A percentile compares a stretch with the other conserved stretches of the same genome.
These are phyloP conservation scores for Drosophila nebulosa DNA, from an alignment of 1,140 invertebrate species.

Conservation along the genomic window DNA sequence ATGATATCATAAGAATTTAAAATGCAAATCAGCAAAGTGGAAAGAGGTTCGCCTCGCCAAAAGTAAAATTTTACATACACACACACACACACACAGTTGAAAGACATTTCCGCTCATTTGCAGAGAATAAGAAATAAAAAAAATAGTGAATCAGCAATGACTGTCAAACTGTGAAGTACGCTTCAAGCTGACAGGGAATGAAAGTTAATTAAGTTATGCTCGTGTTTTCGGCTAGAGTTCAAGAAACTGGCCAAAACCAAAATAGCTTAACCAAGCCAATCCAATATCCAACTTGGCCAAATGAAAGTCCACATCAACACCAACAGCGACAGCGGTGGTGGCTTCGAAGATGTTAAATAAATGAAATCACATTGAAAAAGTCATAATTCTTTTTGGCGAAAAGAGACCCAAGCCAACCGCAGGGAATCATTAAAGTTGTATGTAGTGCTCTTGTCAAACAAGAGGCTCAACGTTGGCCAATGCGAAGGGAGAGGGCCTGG, in stretches of 20 bases:
- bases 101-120: slow-evolving; percentile 25
- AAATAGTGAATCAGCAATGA: slow-evolving; percentile 12
- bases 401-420: slow-evolving; percentile 36
- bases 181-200: slow-evolving; percentile 39
- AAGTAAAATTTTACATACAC: neutral
- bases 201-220: slow-evolving; percentile 72
- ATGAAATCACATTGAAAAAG: slow-evolving; percentile 75
- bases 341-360: slow-evolving; percentile 47
- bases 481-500: slow-evolving; percentile 9
- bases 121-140: neutral
- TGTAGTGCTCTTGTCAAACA: slow-evolving; percentile 75
- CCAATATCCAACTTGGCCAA: slow-evolving; percentile 26
- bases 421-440: slow-evolving; percentile 74
- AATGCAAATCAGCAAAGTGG: slow-evolving; percentile 28
- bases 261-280: neutral
- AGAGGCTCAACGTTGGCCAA: slow-evolving; percentile 6
- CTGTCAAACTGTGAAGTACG: slow-evolving; percentile 35
- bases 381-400: slow-evolving; percentile 68
- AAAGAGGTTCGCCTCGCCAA: neutral
- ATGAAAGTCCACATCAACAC: slow-evolving; percentile 75
- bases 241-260: slow-evolving; percentile 62
- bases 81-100: neutral
- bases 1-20: slow-evolving; percentile 44
- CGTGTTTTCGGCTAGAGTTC: slow-evolving; percentile 42
- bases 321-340: slow-evolving; percentile 44